Evolutionary conservation across 2,888 invertebrate genomes (phyloP), one percentile per base, ranked within the genome.

Genomic region (Dermolepida albohirtum): DNA sequence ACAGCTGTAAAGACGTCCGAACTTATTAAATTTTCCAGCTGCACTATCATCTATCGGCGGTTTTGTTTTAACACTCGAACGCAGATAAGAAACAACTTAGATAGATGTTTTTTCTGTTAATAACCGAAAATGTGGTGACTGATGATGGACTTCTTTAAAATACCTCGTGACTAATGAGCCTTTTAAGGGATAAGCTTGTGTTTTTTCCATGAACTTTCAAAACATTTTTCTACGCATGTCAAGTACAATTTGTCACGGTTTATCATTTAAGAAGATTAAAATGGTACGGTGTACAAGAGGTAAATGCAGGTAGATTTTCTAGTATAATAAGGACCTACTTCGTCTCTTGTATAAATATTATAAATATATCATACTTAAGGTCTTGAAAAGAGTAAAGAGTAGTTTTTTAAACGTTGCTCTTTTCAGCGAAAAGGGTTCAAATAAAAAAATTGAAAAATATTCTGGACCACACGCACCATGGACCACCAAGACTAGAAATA

Each of bases 111-210:
- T 34, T 34, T 34, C 47, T 14, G 29, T 47, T 47, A 62, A 47
- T 62, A 62, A 62, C 47, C 34, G 49, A 62, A 29, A 49, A 34
- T 14, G 59, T 27, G 59, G 47, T 62, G 59, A 62, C 47, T 62
- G 59, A 62, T 62, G 59, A 62, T 29, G 59, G 47, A 62, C 47
- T 62, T 47, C 47, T 62, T 47, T 62, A 62, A 62, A 64, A 64
- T 54, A 64, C 44, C 64, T 52, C 54, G 52, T 64, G 66, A 68
- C 68, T 64, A 64, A 64, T 64, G 64, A 64, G 64, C 64, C 64
- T 70, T 68, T 68, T 62, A 64, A 64, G 64, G 64, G 59, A 62
- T 62, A 47, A 47, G 59, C 59, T 62, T 62, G 59, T 62, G 47
- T 62, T 62, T 49, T 62, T 59, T 17, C n/a, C 50, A n/a, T 27